Conservation (phyloP, 1,140 invertebrate genomes). For the Coenobita brevimanus region DNA sequence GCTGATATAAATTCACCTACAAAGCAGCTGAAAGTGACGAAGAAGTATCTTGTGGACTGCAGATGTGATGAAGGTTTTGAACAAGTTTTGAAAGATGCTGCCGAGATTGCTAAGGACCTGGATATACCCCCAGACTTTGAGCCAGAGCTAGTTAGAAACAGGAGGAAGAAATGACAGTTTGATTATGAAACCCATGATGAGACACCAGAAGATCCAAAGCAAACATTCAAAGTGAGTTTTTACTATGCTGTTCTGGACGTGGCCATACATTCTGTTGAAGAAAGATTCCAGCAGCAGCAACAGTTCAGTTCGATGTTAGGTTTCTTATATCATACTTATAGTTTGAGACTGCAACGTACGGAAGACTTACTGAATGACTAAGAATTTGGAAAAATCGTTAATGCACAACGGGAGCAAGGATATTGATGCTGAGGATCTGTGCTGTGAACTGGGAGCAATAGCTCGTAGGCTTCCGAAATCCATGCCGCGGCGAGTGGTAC, state of each 20-base stretch:
- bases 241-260: not conserved
- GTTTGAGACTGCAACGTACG: too few species aligned
- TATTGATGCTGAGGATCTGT: too few species aligned
- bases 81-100: too few species aligned
- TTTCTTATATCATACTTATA: too few species aligned
- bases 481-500: not conserved
- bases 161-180: not conserved
- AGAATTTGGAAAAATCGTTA: not conserved
- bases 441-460: too few species aligned
- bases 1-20: slow-evolving; percentile 9
- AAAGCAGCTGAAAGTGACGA: not conserved
- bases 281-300: not conserved
- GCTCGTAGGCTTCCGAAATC: too few species aligned
- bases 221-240: slow-evolving; percentile 10
- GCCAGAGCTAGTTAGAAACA: not conserved
- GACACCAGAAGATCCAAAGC: not conserved
- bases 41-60: slow-evolving; percentile 3
- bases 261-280: too few species aligned
- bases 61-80: slow-evolving; percentile 19
- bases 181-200: not conserved
- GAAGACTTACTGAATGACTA: not conserved
- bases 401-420: too few species aligned
- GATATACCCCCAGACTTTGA: too few species aligned
- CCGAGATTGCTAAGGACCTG: too few species aligned
- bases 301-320: not conserved